Conservation (phyloP, 2,113 vertebrate species). For the Psophia crepitans region DNA sequence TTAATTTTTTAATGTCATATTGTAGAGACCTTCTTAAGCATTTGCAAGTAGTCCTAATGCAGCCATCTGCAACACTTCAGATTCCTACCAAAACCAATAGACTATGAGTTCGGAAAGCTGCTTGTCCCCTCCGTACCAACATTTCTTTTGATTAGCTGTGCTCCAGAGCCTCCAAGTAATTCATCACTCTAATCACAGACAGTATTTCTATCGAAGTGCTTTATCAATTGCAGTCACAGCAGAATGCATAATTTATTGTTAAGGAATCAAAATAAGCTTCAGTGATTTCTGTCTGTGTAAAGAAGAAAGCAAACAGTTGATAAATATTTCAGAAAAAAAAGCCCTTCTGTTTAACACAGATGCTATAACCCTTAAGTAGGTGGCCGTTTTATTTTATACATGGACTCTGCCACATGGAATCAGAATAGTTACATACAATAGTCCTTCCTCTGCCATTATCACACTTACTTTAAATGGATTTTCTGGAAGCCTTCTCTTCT, state of each 20-base stretch:
- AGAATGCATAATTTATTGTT: constrained; percentile 10
- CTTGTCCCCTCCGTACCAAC: neutral
- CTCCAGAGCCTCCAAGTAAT: neutral
- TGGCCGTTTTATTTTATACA: neutral
- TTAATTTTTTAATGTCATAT: neutral
- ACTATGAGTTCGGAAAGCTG: neutral
- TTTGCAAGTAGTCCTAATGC: neutral
- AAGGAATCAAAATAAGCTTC: constrained; percentile 35
- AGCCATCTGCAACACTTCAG: neutral
- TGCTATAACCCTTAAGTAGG: neutral
- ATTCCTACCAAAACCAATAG: neutral
- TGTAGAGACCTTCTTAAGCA: neutral
- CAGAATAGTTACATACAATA: neutral
- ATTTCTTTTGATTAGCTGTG: neutral
- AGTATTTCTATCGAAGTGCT: neutral
- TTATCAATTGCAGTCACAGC: neutral
- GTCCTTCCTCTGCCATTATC: constrained; percentile 27
- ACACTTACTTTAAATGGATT: constrained; percentile 3
- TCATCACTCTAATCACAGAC: neutral
- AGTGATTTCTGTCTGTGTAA: constrained; percentile 21
- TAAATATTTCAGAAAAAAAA: neutral
- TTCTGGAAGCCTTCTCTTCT: neutral
- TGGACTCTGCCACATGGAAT: neutral
- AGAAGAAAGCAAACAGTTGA: constrained; percentile 12
- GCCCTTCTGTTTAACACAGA: neutral